Evolutionary conservation across 2,113 vertebrate species (phyloP), one percentile per base, ranked within the genome.

Genomic region (Sula dactylatra): DNA sequence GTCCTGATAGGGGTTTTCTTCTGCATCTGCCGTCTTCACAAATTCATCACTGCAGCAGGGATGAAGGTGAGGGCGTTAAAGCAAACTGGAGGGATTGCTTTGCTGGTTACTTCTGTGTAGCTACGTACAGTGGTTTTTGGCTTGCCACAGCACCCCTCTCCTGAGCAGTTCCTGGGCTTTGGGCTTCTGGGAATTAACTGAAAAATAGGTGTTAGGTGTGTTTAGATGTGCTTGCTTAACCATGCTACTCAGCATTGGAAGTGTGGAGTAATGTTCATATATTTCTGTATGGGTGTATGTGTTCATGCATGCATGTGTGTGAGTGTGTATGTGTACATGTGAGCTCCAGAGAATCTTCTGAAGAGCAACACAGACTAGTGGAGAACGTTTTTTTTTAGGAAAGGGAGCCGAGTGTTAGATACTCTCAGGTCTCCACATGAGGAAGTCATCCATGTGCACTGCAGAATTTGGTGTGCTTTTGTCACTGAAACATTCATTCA

Each of bases 391-490:
- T 83, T 40, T 66, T 73, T 38, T 27, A 66, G 66, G 56, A 69
- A 81, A 18, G 32, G 40, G 55, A 54, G 36, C 21, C 1, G 1
- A 54, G 50, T n/a, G 45, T 66, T 71, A 54, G 44, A 61, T 38
- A 12, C 34, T 64, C 16, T 54, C 20, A 56, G 7, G 8, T 47
- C 22, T 82, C 31, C 32, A 38, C 34, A 19, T 49, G 61, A 82
- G 70, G 65, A 52, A 86, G 54, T 80, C 5, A 1, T 58, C 82
- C 47, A 2, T 83, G 74, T 64, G 72, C 74, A 24, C 38, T 80
- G 56, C 2, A 4, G 55, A 80, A 66, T 93, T 88, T 88, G 79
- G 91, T 91, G 81, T 82, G 62, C 72, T 90, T 97, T 93, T 97
- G 65, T 88, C 61, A 65, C 66, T 67, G 87, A 83, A 82, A 32